These are phyloP conservation scores for Channa argus DNA, from an alignment of 2,113 vertebrate species.

Conservation along the genomic window DNA sequence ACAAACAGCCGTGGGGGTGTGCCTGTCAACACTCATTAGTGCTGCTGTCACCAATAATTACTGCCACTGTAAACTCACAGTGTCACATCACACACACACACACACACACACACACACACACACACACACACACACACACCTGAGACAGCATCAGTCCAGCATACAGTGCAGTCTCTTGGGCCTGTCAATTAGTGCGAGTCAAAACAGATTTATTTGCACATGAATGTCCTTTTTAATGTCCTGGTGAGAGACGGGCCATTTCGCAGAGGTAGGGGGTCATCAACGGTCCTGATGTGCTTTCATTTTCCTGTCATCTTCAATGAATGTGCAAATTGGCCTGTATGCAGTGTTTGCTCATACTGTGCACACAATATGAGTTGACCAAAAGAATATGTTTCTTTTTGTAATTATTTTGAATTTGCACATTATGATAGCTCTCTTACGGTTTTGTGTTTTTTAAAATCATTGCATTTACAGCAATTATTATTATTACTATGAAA, in stretches of 20 bases:
- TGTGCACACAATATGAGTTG: background rate
- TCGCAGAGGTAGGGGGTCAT: slow-evolving; percentile 38
- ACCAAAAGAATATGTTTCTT: background rate
- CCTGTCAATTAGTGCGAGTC: slow-evolving; percentile 71
- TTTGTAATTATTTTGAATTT: background rate
- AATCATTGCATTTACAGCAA: no score
- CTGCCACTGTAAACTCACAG: slow-evolving; percentile 66
- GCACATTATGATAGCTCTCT: background rate
- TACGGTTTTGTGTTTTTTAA: background rate
- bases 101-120: no score
- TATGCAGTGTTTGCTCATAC: background rate
- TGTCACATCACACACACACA: slow-evolving; percentile 12
- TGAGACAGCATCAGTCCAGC: slow-evolving; percentile 27
- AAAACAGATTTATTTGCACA: slow-evolving; percentile 60
- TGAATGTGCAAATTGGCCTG: slow-evolving; percentile 26
- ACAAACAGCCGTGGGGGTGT: slow-evolving; percentile 74
- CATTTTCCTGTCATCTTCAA: slow-evolving; percentile 62
- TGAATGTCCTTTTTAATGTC: slow-evolving; percentile 53
- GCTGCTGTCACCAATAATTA: slow-evolving; percentile 76
- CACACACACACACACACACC: slow-evolving; percentile 39
- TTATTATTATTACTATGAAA: no score
- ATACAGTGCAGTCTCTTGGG: slow-evolving; percentile 26
- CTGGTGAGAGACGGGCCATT: slow-evolving; percentile 30
- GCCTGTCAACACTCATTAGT: slow-evolving; percentile 80
- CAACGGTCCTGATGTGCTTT: slow-evolving; percentile 45